phyloP scores from a whole-genome alignment of 2,888 invertebrate genomes.

The Caenorhabditis parvicauda region DNA sequence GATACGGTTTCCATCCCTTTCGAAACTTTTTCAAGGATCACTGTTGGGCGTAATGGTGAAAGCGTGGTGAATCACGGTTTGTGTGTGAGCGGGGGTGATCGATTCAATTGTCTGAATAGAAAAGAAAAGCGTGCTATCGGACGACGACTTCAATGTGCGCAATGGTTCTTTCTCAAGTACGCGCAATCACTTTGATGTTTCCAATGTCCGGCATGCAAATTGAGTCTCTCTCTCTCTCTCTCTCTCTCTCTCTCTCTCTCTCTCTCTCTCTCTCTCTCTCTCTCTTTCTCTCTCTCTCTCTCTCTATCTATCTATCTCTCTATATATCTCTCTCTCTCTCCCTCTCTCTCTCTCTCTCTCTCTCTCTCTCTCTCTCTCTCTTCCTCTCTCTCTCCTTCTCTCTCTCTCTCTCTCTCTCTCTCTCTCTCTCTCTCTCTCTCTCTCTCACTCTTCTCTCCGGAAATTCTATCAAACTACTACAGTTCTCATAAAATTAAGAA shows the following conservation, averaged over 20 bases:
- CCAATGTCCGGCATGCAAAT: neutral
- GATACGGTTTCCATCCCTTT: too few species aligned
- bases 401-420: slow-evolving; percentile 8
- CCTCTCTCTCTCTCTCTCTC: neutral
- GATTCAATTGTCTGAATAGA: too few species aligned
- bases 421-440: slow-evolving; percentile 9
- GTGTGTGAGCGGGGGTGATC: too few species aligned
- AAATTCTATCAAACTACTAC: slow-evolving; percentile 1
- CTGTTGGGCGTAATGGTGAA: too few species aligned
- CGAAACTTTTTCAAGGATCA: too few species aligned
- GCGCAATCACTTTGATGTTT: neutral
- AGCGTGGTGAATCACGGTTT: too few species aligned
- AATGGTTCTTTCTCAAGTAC: too few species aligned
- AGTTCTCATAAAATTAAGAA: too few species aligned
- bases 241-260: slow-evolving; percentile 1
- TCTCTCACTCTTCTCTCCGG: neutral
- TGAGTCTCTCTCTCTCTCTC: neutral
- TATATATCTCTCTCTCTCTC: slow-evolving; percentile 1
- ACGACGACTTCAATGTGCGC: too few species aligned
- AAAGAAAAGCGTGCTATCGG: too few species aligned
- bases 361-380: neutral
- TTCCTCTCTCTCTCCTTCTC: slow-evolving; percentile 5
- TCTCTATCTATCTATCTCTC: neutral
- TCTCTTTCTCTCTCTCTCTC: neutral
- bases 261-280: neutral